Evolutionary conservation across 2,888 invertebrate species (phyloP).

Genomic region (Chydorus sphaericus): DNA sequence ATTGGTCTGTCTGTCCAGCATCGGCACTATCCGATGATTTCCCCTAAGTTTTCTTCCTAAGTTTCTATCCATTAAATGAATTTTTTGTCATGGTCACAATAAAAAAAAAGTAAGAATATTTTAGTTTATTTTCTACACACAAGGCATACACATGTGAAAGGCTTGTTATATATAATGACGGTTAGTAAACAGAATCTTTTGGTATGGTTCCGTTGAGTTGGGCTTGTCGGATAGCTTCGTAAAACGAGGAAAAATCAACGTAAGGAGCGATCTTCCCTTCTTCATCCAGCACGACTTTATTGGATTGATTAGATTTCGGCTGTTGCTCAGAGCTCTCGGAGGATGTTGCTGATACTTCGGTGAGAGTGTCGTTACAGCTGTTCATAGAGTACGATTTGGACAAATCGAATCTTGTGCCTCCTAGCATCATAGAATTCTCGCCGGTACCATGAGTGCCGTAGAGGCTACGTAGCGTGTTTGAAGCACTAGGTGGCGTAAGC

Average conservation of each 20-base stretch:
- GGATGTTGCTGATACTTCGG: slow-evolving; percentile 5
- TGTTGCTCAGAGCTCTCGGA: slow-evolving; percentile 7
- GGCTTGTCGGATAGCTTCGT: slow-evolving; percentile 51
- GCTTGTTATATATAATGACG: neutral
- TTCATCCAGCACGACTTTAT: slow-evolving; percentile 34
- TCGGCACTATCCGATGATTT: no score
- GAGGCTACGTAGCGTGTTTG: neutral
- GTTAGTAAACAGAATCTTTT: slow-evolving; percentile 13
- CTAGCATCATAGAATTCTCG: neutral
- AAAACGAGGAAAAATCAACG: slow-evolving; percentile 71
- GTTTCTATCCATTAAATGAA: no score
- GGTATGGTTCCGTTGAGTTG: slow-evolving; percentile 49
- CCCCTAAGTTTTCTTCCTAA: no score
- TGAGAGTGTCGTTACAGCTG: slow-evolving; percentile 25
- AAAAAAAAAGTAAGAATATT: no score
- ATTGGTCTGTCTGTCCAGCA: no score
- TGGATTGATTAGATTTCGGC: neutral
- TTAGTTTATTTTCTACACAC: no score
- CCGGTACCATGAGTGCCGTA: neutral
- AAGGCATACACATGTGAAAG: no score
- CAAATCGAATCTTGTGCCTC: neutral
- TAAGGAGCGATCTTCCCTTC: slow-evolving; percentile 61
- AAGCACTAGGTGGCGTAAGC: slow-evolving; percentile 26
- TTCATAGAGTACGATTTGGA: slow-evolving; percentile 26
- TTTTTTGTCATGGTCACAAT: no score